These are phyloP conservation scores for Thereva unica DNA, from an alignment of 2,888 invertebrate genomes.

Conservation along the genomic window DNA sequence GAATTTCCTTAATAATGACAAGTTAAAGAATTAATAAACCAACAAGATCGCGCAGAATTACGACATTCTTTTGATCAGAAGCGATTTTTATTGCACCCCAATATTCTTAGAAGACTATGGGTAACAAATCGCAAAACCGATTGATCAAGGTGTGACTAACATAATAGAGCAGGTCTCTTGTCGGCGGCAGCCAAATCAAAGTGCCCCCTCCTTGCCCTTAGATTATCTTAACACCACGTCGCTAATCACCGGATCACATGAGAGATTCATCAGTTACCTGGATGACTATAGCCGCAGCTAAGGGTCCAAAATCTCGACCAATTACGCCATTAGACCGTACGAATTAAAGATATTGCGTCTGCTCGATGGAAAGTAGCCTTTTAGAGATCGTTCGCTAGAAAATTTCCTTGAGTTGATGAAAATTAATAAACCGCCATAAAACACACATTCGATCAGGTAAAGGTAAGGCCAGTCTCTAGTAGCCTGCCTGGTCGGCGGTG, in stretches of 20 bases:
- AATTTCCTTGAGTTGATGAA: not conserved
- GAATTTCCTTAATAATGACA: no score
- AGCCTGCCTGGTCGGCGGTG: not conserved
- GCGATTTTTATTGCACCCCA: constrained; percentile 5
- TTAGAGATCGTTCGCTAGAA: constrained; percentile 3
- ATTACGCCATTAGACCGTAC: constrained; percentile 26
- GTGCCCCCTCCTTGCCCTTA: constrained; percentile 5
- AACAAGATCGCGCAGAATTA: constrained; percentile 17
- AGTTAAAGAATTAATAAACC: constrained; percentile 22
- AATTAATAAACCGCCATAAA: constrained; percentile 30
- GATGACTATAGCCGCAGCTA: not conserved
- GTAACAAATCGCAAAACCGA: constrained; percentile 17
- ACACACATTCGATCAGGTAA: constrained; percentile 21
- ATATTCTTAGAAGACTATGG: constrained; percentile 16
- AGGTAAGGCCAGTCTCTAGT: no score
- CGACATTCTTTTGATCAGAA: constrained; percentile 2
- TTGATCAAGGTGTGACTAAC: constrained; percentile 31
- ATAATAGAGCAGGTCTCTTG: not conserved
- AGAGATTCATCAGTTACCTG: constrained; percentile 8
- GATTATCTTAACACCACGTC: constrained; percentile 34
- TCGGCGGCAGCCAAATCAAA: constrained; percentile 21
- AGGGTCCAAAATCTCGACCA: constrained; percentile 19
- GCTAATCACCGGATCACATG: constrained; percentile 41
- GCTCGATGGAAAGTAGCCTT: not conserved
- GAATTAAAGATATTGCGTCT: constrained; percentile 27